Evolutionary conservation across 2,797 vertebrate species (phyloP).

Genomic region (Urophycis tenuis): DNA sequence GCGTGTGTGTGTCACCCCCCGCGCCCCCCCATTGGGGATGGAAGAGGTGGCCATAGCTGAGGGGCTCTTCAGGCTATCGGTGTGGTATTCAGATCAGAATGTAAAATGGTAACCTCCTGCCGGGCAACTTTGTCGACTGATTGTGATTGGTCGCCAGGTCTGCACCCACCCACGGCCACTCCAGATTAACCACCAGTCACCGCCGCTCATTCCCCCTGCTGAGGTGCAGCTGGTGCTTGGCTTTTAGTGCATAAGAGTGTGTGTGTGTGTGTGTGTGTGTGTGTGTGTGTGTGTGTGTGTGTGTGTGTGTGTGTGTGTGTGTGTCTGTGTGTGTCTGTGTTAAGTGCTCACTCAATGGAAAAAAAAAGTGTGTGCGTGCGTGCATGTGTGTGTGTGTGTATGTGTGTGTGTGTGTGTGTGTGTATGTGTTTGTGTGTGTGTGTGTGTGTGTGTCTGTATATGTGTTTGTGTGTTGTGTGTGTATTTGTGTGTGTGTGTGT

Average conservation of each 20-base stretch:
- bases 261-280: neutral
- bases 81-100: neutral
- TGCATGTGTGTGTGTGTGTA: neutral
- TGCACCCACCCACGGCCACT: neutral
- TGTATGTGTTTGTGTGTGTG: constrained; percentile 11
- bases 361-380: constrained; percentile 4
- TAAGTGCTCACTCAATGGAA: too few relatives aligned
- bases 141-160: neutral
- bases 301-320: neutral
- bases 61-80: neutral
- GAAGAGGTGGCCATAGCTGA: neutral
- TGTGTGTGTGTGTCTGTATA: neutral
- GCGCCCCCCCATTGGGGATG: constrained; percentile 32
- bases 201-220: neutral
- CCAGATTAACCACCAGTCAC: neutral
- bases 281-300: neutral
- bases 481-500: neutral
- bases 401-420: constrained; percentile 4
- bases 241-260: neutral
- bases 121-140: neutral
- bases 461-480: constrained; percentile 5
- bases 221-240: constrained; percentile 2
- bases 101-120: neutral
- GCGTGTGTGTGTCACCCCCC: constrained; percentile 12
- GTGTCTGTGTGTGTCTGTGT: constrained; percentile 4